These are phyloP conservation scores for Nematolebias whitei DNA, from an alignment of 2,113 vertebrate species.

Conservation along the genomic window DNA sequence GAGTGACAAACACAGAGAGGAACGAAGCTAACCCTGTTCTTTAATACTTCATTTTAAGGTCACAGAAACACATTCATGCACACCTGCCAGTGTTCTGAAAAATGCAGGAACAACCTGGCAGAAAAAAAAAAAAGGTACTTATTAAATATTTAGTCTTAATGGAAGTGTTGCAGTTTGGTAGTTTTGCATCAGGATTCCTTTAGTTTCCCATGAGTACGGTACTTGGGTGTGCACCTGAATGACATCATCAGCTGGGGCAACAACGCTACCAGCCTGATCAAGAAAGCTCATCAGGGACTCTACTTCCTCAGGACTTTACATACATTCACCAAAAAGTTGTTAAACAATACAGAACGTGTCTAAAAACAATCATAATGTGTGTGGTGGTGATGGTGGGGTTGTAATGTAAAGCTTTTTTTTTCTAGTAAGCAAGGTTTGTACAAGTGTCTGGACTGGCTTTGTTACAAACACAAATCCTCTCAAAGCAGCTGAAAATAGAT, in stretches of 20 bases:
- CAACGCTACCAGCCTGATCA: too few relatives aligned
- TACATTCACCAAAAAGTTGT: too few relatives aligned
- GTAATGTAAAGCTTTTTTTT: constrained; percentile 12
- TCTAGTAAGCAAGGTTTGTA: constrained; percentile 39
- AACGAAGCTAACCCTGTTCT: constrained; percentile 52
- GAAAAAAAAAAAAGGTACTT: constrained; percentile 59
- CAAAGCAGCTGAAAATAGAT: constrained; percentile 57
- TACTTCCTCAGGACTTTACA: too few relatives aligned
- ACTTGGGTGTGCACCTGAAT: too few relatives aligned
- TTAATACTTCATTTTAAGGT: constrained; percentile 56
- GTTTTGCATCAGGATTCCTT: constrained; percentile 36
- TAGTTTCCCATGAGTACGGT: constrained; percentile 17
- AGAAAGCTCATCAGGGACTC: too few relatives aligned
- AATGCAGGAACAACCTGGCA: constrained; percentile 68
- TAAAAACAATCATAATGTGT: too few relatives aligned
- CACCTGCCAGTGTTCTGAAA: constrained; percentile 37
- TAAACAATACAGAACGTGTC: too few relatives aligned
- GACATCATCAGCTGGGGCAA: too few relatives aligned
- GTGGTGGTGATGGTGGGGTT: not conserved
- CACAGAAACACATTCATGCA: constrained; percentile 34
- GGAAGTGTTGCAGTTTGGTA: constrained; percentile 51
- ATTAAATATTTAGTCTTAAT: constrained; percentile 67
- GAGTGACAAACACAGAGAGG: constrained; percentile 36
- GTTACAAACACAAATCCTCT: constrained; percentile 52
- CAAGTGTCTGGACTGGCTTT: constrained; percentile 45